Evolutionary conservation across 2,797 vertebrate genomes (phyloP), one percentile per base, ranked within the genome.

Genomic region (Kryptopterus vitreolus): DNA sequence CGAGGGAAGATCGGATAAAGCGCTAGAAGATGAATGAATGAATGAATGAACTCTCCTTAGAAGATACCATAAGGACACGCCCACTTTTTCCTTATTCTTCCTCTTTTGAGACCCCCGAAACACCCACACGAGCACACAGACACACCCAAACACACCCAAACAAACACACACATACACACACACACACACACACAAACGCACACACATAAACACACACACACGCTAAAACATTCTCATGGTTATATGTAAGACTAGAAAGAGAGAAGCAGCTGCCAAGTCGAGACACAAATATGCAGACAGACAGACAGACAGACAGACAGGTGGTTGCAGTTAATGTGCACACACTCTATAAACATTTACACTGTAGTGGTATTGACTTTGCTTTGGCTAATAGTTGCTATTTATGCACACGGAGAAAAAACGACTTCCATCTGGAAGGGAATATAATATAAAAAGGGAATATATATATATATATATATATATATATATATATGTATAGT

Each of bases 261-360:
- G 74, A 80, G 66, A 43, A 69, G 65, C 84, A 85, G 84, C 82
- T 83, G 84, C 58, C 69, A 74, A 33, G 52, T 38, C 57, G 35
- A 79, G 61, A 65, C 72, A 58, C 43, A 77, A 70, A 77, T 58
- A 84, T 76, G 33, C 68, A 65, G 79, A 38, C 70, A 73, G 57
- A 77, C 62, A 77, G 13, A 61, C 29, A 63, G 63, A 68, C 66
- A 50, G 46, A 69, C 66, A 29, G 79, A 38, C 81, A 86, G 86
- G 70, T 85, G 81, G 81, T 85, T 81, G 35, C 16, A 65, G 35
- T 80, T 61, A 82, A 72, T 66, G 79, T 29, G 70, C 38, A 46
- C 52, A 53, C 35, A 43, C 22, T n/a, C 0, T 35, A 66, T 43
- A 66, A 66, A 66, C 63, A 43, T 66, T 66, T 22, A 66, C 63